These are phyloP conservation scores for Athene cunicularia DNA, from an alignment of 2,113 vertebrate genomes.

Conservation along the genomic window DNA sequence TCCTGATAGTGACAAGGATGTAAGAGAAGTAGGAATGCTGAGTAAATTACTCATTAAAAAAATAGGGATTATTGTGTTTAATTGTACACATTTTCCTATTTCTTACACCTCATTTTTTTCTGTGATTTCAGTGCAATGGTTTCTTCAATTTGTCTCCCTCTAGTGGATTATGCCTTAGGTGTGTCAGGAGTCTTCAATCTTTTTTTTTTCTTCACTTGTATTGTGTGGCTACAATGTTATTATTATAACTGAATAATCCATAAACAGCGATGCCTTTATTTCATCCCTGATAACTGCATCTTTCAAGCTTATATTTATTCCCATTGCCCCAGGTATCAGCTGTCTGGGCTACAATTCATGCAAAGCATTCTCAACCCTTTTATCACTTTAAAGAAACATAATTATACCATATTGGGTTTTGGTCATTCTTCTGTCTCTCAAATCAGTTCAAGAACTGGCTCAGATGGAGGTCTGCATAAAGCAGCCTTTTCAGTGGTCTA, in stretches of 20 bases:
- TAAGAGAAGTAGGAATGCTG: background rate
- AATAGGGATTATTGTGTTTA: background rate
- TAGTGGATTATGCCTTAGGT: background rate
- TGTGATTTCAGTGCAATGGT: background rate
- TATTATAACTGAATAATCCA: background rate
- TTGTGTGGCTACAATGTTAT: background rate
- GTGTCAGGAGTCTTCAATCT: background rate
- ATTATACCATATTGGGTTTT: background rate
- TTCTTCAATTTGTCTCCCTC: conserved; percentile 18
- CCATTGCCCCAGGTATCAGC: background rate
- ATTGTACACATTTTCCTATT: background rate
- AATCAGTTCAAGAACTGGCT: background rate
- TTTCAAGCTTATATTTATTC: background rate
- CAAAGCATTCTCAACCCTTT: background rate
- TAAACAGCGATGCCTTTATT: background rate
- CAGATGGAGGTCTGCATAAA: background rate
- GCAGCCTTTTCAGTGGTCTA: background rate
- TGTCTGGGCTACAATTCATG: background rate
- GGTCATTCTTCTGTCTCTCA: background rate
- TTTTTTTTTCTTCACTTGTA: background rate
- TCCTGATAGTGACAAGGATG: background rate
- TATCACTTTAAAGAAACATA: background rate
- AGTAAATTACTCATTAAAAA: background rate
- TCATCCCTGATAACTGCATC: background rate
- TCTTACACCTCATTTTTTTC: background rate